These are phyloP conservation scores for Zhuqinia jingwanae DNA, from an alignment of 2,888 invertebrate species.

Conservation along the genomic window DNA sequence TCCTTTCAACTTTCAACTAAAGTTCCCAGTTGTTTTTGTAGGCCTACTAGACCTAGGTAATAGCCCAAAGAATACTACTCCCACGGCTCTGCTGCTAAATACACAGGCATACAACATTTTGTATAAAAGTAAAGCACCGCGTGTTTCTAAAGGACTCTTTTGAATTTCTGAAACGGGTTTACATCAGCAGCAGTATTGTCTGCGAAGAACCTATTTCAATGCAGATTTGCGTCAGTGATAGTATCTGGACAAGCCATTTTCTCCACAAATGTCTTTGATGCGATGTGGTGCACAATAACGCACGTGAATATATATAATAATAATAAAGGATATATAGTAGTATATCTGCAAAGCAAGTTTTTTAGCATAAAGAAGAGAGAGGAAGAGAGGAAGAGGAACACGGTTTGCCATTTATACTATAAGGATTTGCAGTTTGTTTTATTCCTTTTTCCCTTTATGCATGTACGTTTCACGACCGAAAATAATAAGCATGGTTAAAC, in stretches of 20 bases:
- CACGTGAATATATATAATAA: not conserved
- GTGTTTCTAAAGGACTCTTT: conserved; percentile 48
- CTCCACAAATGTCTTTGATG: conserved; percentile 59
- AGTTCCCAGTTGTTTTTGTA: conserved; percentile 28
- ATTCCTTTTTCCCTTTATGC: conserved; percentile 24
- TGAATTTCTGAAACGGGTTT: conserved; percentile 50
- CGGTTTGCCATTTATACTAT: conserved; percentile 29
- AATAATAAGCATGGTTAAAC: not conserved
- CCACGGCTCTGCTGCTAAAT: conserved; percentile 22
- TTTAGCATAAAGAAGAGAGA: not conserved
- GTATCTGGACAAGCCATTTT: conserved; percentile 60
- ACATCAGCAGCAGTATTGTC: conserved; percentile 22
- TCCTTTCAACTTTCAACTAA: not conserved
- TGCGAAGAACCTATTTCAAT: conserved; percentile 60
- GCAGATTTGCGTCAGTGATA: conserved; percentile 60
- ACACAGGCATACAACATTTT: not conserved
- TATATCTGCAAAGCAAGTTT: no score
- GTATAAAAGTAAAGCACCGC: conserved; percentile 36
- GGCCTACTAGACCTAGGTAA: conserved; percentile 27
- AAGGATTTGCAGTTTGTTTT: conserved; percentile 43
- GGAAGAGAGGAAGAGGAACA: not conserved
- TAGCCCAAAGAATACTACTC: conserved; percentile 54
- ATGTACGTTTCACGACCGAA: not conserved
- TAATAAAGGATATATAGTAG: no score
- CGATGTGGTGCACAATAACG: conserved; percentile 26